Evolutionary conservation across 2,113 vertebrate species (phyloP).

Genomic region (human (Homo sapiens)): GRCh38 chr22:17012501-17013000

Average conservation of each 20-base stretch:
- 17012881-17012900: neutral
- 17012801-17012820: no score
- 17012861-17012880: neutral
- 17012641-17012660: slow-evolving; percentile 61
- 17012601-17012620: no score
- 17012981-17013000: neutral
- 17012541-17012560: neutral
- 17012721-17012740: slow-evolving; percentile 85
- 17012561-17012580: neutral
- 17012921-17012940: neutral
- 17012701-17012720: slow-evolving; percentile 77
- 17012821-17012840: neutral
- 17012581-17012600: neutral
- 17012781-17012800: neutral
- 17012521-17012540: accelerated
- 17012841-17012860: accelerated
- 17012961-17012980: neutral
- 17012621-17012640: neutral
- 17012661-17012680: neutral
- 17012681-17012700: neutral
- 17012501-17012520: neutral
- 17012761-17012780: slow-evolving; percentile 13
- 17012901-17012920: neutral
- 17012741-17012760: neutral
- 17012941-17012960: neutral